Base-by-base conservation (phyloP, 2,113 vertebrate genomes). In the Charadrius vociferus region DNA sequence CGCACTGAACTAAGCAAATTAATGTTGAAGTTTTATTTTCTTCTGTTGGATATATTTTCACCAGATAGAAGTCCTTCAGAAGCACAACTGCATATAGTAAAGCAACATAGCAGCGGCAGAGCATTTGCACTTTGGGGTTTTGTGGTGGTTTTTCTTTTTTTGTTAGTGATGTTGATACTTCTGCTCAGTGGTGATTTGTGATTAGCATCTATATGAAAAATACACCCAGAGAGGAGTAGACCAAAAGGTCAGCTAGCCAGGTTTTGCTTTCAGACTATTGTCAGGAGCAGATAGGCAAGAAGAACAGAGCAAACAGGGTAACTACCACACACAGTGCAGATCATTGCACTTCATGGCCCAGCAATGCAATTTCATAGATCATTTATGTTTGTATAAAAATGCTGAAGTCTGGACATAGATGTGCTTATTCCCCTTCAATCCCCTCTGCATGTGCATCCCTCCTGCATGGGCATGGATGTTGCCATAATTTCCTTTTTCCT, bases 381-480 rank as follows among this genome's bases (percentile, higher is more conserved):
- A 53, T 71, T 92, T 80, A 32, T 52, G 37, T n/a, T 65, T 70
- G 11, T 50, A 41, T 81, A 32, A 58, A 77, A 50, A 66, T 37
- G 7, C 32, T 66, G 47, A 58, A 47, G 24, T 77, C 49, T n/a
- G 30, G 72, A 80, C 10, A 17, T 11, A 36, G 5, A 15, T 52
- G 12, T 56, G 15, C 34, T 91, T 49, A 49, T 37, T 78, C 11
- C 50, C 34, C 39, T 70, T 61, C 47, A 47, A 6, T 15, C 14
- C 58, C 43, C 39, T 65, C 50, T 55, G 47, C 36, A 67, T 12
- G 4, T 29, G 4, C 23, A 58, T 47, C 32, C 47, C 26, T 78
- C 37, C 81, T 74, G 39, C 0, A 0, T 21, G 37, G 65, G 29
- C 20, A 10, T 7, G 14, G 14, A 7, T 7, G 12, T 55, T 88